Evolutionary conservation across 1,140 invertebrate species (phyloP).

Genomic region (Propsilocerus akamusi): DNA sequence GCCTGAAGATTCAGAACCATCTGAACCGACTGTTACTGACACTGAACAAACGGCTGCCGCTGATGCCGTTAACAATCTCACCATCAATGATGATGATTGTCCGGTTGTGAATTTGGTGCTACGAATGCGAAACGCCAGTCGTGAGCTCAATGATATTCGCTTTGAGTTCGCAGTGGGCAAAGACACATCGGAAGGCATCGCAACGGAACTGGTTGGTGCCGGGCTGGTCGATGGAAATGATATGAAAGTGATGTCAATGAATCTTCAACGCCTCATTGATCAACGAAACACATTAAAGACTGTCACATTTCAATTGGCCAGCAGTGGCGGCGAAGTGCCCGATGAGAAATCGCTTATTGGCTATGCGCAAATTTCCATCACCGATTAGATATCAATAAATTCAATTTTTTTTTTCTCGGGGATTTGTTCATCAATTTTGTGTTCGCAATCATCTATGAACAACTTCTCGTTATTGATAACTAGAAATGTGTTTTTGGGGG

Average conservation of each 20-base stretch:
- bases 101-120: conserved; percentile 53
- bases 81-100: conserved; percentile 13
- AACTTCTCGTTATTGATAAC: too few relatives aligned
- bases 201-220: conserved; percentile 82
- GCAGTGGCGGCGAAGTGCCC: conserved; percentile 53
- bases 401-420: background rate
- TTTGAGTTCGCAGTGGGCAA: conserved; percentile 87
- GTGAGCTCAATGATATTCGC: conserved; percentile 92
- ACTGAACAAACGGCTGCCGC: conserved; percentile 5
- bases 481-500: too few relatives aligned
- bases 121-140: conserved; percentile 68
- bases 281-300: conserved; percentile 36
- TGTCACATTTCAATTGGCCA: conserved; percentile 78
- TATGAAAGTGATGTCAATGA: conserved; percentile 74
- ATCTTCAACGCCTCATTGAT: conserved; percentile 82
- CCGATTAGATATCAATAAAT: conserved; percentile 45
- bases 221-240: conserved; percentile 85
- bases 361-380: conserved; percentile 90
- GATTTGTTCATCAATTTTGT: too few relatives aligned
- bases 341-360: conserved; percentile 90
- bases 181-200: conserved; percentile 88
- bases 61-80: background rate
- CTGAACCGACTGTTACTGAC: conserved; percentile 9
- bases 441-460: too few relatives aligned
- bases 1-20: conserved; percentile 22